phyloP scores from a whole-genome alignment of 37 sponge, comb jelly and placozoan genomes.

The Lycopodina hypogea region DNA sequence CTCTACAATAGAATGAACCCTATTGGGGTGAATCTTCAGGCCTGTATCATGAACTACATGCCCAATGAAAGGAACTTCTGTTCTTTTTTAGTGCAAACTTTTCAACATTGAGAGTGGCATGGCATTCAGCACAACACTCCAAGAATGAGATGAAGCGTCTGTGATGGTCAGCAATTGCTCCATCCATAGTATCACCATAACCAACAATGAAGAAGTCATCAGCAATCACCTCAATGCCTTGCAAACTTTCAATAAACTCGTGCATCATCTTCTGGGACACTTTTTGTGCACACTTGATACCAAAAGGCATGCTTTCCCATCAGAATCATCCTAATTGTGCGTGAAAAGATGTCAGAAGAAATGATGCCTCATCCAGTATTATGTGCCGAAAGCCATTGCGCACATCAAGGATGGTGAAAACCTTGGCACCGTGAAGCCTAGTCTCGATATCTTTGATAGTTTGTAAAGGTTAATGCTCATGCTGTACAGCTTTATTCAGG shows the following conservation, averaged over 20 bases:
- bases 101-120: slow-evolving; percentile 21
- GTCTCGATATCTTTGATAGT: slow-evolving; percentile 12
- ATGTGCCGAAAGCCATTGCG: slow-evolving; percentile 68
- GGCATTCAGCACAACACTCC: slow-evolving; percentile 17
- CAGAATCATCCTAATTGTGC: slow-evolving; percentile 52
- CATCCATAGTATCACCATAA: slow-evolving; percentile 22
- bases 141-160: slow-evolving; percentile 12
- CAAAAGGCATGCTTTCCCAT: slow-evolving; percentile 43
- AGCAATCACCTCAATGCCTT: slow-evolving; percentile 46
- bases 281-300: slow-evolving; percentile 54
- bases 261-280: slow-evolving; percentile 51
- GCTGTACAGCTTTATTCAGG: slow-evolving; percentile 43
- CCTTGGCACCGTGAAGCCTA: slow-evolving; percentile 30
- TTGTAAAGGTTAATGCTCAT: slow-evolving; percentile 53
- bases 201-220: slow-evolving; percentile 50
- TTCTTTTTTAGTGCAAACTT: slow-evolving; percentile 12
- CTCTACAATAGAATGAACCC: too few species aligned
- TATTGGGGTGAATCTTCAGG: too few species aligned
- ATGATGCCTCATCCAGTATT: slow-evolving; percentile 39
- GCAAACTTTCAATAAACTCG: slow-evolving; percentile 38
- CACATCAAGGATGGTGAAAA: too few species aligned
- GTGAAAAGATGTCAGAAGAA: slow-evolving; percentile 54
- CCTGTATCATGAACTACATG: too few species aligned
- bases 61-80: slow-evolving; percentile 14
- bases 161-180: slow-evolving; percentile 14